These are phyloP conservation scores for Frankliniella intonsa DNA, from an alignment of 2,888 invertebrate genomes.

Conservation along the genomic window DNA sequence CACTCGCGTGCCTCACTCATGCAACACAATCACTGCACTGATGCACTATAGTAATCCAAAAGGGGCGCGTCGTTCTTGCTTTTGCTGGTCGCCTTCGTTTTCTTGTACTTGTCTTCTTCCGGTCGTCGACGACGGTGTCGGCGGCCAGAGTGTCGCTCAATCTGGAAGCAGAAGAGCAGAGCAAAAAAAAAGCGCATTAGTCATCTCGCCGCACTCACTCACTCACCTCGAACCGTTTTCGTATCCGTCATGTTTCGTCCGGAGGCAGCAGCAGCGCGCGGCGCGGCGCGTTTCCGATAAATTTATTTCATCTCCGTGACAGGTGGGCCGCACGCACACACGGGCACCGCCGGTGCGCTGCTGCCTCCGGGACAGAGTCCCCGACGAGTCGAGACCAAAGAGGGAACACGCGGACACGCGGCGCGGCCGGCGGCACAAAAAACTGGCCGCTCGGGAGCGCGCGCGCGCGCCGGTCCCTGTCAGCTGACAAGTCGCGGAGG, in stretches of 20 bases:
- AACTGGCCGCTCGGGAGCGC: background rate
- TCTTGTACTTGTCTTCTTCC: too few species aligned
- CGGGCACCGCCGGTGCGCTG: background rate
- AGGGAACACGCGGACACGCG: background rate
- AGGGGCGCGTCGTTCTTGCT: background rate
- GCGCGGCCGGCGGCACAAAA: conserved; percentile 7
- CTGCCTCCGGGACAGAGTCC: too few species aligned
- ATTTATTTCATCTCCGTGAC: conserved; percentile 26
- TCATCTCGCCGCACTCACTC: background rate
- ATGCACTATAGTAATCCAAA: conserved; percentile 2
- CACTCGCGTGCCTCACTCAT: background rate
- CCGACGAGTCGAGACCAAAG: background rate
- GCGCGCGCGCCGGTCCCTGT: background rate
- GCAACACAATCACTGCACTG: conserved; percentile 12
- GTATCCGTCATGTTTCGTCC: background rate
- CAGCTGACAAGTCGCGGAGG: conserved; percentile 11
- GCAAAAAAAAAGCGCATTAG: background rate
- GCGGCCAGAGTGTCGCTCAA: background rate
- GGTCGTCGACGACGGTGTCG: background rate
- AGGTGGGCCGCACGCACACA: background rate
- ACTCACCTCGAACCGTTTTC: background rate
- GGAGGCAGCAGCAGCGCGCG: background rate
- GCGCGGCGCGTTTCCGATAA: conserved; percentile 6
- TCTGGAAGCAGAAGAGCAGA: conserved; percentile 21
- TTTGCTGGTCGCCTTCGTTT: too few species aligned